These are phyloP conservation scores for Trissolcus basalis DNA, from an alignment of 1,140 invertebrate species.

Conservation along the genomic window DNA sequence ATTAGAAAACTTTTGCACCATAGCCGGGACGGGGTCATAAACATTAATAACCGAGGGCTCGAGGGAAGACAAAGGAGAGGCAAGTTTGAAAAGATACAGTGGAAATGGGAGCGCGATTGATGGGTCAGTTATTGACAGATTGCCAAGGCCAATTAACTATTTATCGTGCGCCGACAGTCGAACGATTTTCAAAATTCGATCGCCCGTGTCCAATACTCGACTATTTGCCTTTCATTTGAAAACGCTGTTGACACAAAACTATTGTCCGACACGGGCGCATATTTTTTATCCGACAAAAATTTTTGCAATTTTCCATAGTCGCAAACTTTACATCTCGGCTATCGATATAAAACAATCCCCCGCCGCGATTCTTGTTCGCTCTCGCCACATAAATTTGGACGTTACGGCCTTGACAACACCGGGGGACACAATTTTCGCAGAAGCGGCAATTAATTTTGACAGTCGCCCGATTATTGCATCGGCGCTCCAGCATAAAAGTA, in stretches of 20 bases:
- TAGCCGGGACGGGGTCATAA: constrained; percentile 8
- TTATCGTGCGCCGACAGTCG: constrained; percentile 28
- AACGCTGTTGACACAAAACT: constrained; percentile 64
- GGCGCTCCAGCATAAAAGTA: constrained; percentile 14
- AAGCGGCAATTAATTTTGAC: constrained; percentile 25
- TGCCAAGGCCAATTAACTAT: constrained; percentile 40
- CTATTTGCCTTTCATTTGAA: constrained; percentile 66
- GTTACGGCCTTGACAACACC: constrained; percentile 9
- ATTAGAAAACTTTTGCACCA: constrained; percentile 19
- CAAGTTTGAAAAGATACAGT: constrained; percentile 23
- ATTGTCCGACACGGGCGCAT: constrained; percentile 2
- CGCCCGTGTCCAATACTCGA: constrained; percentile 65
- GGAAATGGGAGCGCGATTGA: constrained; percentile 18
- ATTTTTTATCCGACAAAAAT: constrained; percentile 6
- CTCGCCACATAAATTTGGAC: background rate
- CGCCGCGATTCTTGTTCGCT: too few relatives aligned
- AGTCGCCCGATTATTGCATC: constrained; percentile 31
- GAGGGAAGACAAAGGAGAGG: constrained; percentile 14
- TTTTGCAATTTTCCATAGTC: background rate
- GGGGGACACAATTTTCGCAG: constrained; percentile 1
- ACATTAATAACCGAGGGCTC: constrained; percentile 17
- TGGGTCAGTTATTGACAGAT: constrained; percentile 41
- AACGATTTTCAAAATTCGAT: constrained; percentile 65
- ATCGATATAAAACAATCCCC: too few relatives aligned
- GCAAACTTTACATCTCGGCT: background rate